Evolutionary conservation across 2,797 vertebrate species (phyloP), one percentile per base, ranked within the genome.

Genomic region (Eulemur albifrons): DNA sequence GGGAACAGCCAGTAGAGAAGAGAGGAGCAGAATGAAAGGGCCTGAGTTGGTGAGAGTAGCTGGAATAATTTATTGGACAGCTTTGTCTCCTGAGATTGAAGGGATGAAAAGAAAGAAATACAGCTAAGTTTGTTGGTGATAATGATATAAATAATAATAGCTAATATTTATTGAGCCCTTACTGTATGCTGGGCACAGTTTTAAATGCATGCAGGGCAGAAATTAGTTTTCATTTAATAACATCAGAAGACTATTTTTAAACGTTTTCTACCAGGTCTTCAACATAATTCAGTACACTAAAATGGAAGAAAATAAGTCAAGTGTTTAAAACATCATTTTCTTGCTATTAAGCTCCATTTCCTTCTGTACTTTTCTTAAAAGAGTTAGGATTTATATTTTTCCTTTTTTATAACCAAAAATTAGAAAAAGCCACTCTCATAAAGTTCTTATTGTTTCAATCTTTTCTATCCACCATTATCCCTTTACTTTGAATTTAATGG

Each of bases 171-270:
- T 32, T n/a, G 50, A 81, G 52, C 4, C 18, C n/a, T 85, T 79
- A 75, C 52, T 84, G 0, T 32, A 23, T 76, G 54, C 9, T 35
- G 81, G 52, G 30, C 23, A 79, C 4, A 45, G 38, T 77, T 95
- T 84, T 92, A 89, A 65, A 90, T 79, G 73, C 59, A 59, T 45
- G 32, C 17, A 3, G n/a, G 52, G 72, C 20, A 85, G 54, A 97
- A 96, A 88, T 90, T 90, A 90, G 25, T 93, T 95, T 97, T 91
- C 69, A 77, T 90, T 85, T 80, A 90, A 40, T 88, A 92, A 73
- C 30, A 94, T 50, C 52, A 95, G 81, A 94, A 96, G 70, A 87
- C 25, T 30, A 72, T 83, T 84, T 85, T 38, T 48, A 73, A 92
- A 85, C 32, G 70, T 65, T 95, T 96, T 90, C 84, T 90, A 92